Conservation (phyloP, 2,113 vertebrate species). For the Myanophis thanlyinensis region DNA sequence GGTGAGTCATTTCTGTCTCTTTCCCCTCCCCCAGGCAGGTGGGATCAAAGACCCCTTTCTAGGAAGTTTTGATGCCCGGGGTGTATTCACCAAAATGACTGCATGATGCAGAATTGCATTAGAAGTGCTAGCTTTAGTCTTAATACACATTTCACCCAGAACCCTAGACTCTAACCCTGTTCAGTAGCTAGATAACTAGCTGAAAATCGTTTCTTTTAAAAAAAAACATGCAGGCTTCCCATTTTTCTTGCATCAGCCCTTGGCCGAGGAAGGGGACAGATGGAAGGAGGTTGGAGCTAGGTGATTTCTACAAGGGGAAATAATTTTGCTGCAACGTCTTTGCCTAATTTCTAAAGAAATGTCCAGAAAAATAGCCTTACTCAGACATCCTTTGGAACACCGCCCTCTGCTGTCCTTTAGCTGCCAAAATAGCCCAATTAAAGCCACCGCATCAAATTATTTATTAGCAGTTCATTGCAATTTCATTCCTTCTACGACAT, state of each 20-base stretch:
- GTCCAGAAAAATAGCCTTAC: neutral
- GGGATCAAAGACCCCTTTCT: neutral
- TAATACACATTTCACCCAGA: too few species aligned
- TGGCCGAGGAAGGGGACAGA: too few species aligned
- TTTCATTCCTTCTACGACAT: neutral
- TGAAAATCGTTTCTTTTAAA: neutral
- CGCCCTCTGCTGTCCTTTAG: slow-evolving; percentile 6
- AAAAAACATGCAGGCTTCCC: neutral
- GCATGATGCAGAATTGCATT: too few species aligned
- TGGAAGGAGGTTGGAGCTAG: too few species aligned
- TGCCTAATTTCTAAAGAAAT: neutral
- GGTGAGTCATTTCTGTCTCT: too few species aligned
- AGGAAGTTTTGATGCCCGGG: neutral
- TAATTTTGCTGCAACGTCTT: neutral
- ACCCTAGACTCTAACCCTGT: too few species aligned
- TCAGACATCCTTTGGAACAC: too few species aligned
- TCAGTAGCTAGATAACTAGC: too few species aligned
- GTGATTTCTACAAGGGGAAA: slow-evolving; percentile 30
- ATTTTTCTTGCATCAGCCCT: neutral
- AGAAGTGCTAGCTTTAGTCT: too few species aligned
- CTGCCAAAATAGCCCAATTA: neutral
- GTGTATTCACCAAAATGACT: neutral
- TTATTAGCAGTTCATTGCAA: neutral
- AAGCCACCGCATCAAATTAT: neutral
- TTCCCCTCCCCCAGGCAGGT: too few species aligned